phyloP scores from a whole-genome alignment of 2,113 vertebrate genomes.

The Zosterops lateralis region DNA sequence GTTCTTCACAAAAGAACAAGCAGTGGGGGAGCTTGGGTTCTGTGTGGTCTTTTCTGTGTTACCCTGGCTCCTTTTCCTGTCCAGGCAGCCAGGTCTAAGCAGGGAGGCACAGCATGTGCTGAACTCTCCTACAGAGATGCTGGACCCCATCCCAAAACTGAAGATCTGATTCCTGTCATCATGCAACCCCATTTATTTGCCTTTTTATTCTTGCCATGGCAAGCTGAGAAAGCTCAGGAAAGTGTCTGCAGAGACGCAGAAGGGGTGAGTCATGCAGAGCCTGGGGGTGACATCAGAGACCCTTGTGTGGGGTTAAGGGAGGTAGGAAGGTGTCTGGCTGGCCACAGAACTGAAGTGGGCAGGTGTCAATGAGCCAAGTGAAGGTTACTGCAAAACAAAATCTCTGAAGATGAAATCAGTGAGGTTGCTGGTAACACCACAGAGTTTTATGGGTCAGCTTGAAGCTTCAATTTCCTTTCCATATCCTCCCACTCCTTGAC shows the following conservation, averaged over 20 bases:
- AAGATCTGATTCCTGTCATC: constrained; percentile 18
- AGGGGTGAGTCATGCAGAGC: neutral
- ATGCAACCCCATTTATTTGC: neutral
- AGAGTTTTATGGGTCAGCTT: neutral
- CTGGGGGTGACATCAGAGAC: neutral
- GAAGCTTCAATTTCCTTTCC: neutral
- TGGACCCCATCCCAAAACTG: neutral
- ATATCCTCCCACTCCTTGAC: neutral
- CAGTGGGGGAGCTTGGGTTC: neutral
- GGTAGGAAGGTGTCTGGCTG: neutral
- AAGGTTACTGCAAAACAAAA: neutral
- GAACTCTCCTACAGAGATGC: neutral
- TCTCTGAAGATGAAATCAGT: neutral
- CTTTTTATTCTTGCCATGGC: neutral
- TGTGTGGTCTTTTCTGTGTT: neutral
- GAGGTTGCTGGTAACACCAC: neutral
- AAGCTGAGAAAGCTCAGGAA: neutral
- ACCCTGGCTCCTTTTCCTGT: neutral
- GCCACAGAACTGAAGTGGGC: neutral
- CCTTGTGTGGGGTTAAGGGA: neutral
- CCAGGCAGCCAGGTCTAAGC: neutral
- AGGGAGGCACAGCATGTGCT: neutral
- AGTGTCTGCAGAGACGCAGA: neutral
- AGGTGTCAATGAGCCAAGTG: constrained; percentile 7
- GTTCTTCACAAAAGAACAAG: neutral